Evolutionary conservation across 2,888 invertebrate species (phyloP).

Genomic region (Hemithea aestivaria): DNA sequence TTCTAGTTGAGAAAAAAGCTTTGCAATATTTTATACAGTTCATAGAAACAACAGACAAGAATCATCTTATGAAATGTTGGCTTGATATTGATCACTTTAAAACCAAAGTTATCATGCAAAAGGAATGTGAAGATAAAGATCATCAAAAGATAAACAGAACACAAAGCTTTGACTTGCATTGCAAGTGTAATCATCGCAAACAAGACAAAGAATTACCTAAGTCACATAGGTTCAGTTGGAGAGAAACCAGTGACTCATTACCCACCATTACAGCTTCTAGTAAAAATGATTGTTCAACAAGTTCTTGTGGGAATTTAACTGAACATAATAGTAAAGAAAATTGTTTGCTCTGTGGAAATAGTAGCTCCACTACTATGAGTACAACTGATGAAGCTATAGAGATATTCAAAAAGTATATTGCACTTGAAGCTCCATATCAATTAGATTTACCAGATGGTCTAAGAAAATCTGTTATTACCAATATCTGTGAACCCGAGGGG

Average conservation of each 20-base stretch:
- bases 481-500: conserved; percentile 83
- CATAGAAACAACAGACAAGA: conserved; percentile 86
- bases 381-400: conserved; percentile 81
- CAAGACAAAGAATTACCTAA: conserved; percentile 30
- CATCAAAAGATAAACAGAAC: conserved; percentile 51
- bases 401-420: conserved; percentile 88
- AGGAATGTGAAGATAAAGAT: conserved; percentile 33
- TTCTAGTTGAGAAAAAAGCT: conserved; percentile 88
- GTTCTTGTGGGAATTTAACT: conserved; percentile 55
- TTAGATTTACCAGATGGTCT: conserved; percentile 79
- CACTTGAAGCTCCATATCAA: conserved; percentile 81
- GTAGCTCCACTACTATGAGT: conserved; percentile 37
- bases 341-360: conserved; percentile 17
- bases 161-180: conserved; percentile 58
- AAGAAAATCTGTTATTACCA: conserved; percentile 80
- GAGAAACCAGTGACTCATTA: conserved; percentile 35
- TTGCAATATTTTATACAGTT: conserved; percentile 91
- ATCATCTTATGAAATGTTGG: conserved; percentile 85
- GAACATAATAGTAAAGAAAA: conserved; percentile 27
- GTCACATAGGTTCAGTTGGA: conserved; percentile 46
- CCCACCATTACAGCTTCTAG: conserved; percentile 33
- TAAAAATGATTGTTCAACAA: conserved; percentile 45
- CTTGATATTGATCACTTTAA: conserved; percentile 86
- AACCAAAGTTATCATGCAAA: conserved; percentile 33
- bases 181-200: conserved; percentile 35